Percentiles rank a stretch among this genome's conserved stretches.
Evolutionary conservation across 64 coral and sea anemone genomes (phyloP).

Genomic region (Montipora sp.): DNA sequence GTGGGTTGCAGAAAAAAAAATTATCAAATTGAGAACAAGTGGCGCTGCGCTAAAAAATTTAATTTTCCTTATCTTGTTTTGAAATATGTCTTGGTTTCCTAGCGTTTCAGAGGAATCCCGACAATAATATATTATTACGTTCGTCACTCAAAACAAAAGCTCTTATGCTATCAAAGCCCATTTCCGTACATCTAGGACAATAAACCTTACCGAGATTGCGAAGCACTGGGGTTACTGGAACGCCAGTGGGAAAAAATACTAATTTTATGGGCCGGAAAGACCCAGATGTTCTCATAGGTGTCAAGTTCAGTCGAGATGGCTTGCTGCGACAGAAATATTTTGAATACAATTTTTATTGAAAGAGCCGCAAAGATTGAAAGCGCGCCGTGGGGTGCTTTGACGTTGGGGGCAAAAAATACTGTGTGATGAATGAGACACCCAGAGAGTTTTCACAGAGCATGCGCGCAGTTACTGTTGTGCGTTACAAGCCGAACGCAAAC

Average conservation of each 20-base stretch:
- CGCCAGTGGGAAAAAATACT: slow-evolving; percentile 11
- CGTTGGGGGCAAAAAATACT: slow-evolving; percentile 56
- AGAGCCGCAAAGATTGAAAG: slow-evolving; percentile 64
- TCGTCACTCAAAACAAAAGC: slow-evolving; percentile 25
- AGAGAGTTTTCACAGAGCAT: slow-evolving; percentile 23
- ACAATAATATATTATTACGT: slow-evolving; percentile 19
- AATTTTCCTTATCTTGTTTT: background rate
- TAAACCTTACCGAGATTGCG: background rate
- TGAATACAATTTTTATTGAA: slow-evolving; percentile 63
- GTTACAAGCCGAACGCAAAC: background rate
- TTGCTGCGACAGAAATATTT: slow-evolving; percentile 51
- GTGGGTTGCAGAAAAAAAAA: background rate
- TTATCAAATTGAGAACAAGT: background rate
- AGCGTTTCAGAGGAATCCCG: background rate
- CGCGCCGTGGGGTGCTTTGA: slow-evolving; percentile 44
- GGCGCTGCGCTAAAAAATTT: background rate
- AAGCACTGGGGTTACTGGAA: background rate
- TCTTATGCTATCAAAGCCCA: background rate
- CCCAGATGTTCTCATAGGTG: slow-evolving; percentile 51
- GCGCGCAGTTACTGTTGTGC: background rate
- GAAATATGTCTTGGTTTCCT: background rate
- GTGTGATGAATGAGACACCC: slow-evolving; percentile 51
- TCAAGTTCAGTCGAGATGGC: slow-evolving; percentile 25
- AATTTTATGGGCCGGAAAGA: background rate
- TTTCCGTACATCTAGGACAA: background rate